Evolutionary conservation across 2,797 vertebrate species (phyloP).

Genomic region (Podarcis siculus): DNA sequence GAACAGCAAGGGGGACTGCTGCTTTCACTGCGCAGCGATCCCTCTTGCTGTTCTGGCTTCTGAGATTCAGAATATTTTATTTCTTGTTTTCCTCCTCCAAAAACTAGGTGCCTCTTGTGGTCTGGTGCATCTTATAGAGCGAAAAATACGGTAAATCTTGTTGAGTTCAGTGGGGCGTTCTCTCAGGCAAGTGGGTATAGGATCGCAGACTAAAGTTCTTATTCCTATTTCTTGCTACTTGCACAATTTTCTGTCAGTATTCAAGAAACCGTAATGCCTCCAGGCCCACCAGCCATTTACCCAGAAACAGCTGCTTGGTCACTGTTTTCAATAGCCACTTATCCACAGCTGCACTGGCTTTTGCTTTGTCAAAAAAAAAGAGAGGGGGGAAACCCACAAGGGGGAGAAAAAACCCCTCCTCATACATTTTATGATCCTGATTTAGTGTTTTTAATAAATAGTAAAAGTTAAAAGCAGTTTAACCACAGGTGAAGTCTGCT

Average conservation of each 20-base stretch:
- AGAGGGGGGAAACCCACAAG: background rate
- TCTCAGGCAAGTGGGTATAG: too few species aligned
- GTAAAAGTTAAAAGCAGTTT: conserved; percentile 63
- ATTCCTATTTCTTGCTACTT: conserved; percentile 16
- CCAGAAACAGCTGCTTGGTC: conserved; percentile 54
- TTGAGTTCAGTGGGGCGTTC: too few species aligned
- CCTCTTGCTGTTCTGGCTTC: too few species aligned
- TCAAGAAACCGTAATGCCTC: conserved; percentile 60
- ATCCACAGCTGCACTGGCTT: conserved; percentile 56
- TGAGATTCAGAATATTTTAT: too few species aligned
- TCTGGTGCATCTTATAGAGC: too few species aligned
- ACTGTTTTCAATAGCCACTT: conserved; percentile 65
- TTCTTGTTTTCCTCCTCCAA: too few species aligned
- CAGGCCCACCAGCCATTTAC: conserved; percentile 56
- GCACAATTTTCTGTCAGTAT: conserved; percentile 3
- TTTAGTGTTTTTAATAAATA: conserved; percentile 82
- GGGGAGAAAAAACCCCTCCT: conserved; percentile 37
- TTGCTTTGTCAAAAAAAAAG: conserved; percentile 66
- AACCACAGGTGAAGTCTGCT: conserved; percentile 66
- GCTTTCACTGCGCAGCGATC: too few species aligned
- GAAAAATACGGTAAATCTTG: too few species aligned
- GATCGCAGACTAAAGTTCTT: conserved; percentile 31
- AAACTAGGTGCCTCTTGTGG: too few species aligned
- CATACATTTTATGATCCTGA: conserved; percentile 71
- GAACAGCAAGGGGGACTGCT: too few species aligned